Base-by-base conservation (phyloP, 2,797 vertebrate species). In the Pagetopsis macropterus region DNA sequence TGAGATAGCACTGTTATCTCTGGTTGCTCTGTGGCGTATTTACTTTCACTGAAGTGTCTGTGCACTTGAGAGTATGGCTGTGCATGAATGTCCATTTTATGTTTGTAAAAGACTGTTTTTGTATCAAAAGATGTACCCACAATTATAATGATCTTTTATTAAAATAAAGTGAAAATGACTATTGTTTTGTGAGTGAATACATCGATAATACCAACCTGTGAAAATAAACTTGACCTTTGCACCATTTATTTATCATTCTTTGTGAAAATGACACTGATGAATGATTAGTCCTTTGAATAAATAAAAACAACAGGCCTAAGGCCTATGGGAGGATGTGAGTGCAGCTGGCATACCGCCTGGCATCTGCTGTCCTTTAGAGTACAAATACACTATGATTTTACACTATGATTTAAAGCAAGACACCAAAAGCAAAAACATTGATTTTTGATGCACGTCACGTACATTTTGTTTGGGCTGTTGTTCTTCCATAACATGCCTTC, bases 31-130 rank as follows among this genome's bases (percentile, higher is more conserved):
- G 14, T 23, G 15, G 37, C 5, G 7, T 55, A 7, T 85, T 61
- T 55, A 58, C 59, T 89, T 85, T 78, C 84, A 21, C 60, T 27
- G 43, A 44, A 62, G 61, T 59, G 46, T 27, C 14, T 57, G 27
- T 57, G 56, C 62, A 49, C 57, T 64, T 40, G 45, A 59, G 54
- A 60, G 67, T 19, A 44, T 45, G 74, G 55, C 66, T 78, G 52
- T 67, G 84, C 83, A 75, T 74, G 79, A 81, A 82, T 86, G 82
- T 52, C 48, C n/a, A 17, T 78, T 76, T 75, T 68, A 70, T 64
- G 44, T 57, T 67, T 3, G 13, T 44, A 6, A 40, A 64, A 76
- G 44, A 63, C 10, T 27, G 48, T 60, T 76, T 87, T 85, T 91
- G 54, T 85, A 87, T 59, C 7, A 49, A 51, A 50, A 61, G 37